Conservation (phyloP, 2,113 vertebrate genomes). For the Piaya cayana region DNA sequence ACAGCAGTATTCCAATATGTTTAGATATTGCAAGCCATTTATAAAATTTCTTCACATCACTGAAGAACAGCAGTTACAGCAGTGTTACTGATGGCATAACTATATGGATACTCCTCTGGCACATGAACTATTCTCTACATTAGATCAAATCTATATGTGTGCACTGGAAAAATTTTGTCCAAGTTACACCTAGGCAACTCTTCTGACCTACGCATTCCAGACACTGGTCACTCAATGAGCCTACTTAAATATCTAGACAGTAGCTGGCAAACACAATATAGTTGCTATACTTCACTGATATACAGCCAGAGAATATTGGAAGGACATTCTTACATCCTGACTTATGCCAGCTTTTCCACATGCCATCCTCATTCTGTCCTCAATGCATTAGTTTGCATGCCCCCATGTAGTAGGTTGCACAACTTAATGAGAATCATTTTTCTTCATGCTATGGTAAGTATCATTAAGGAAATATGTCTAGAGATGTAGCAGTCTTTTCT, state of each 20-base stretch:
- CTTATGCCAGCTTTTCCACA: background rate
- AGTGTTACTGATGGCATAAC: background rate
- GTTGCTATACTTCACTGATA: background rate
- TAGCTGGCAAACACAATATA: background rate
- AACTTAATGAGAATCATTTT: background rate
- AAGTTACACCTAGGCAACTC: background rate
- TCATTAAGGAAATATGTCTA: background rate
- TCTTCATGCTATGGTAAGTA: background rate
- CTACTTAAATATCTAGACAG: background rate
- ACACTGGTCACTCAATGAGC: background rate
- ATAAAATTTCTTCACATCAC: background rate
- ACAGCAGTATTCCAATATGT: background rate
- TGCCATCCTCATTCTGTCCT: background rate
- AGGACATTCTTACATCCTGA: background rate
- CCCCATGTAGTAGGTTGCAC: background rate
- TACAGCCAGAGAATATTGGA: background rate
- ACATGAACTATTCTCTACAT: background rate
- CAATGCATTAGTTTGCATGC: background rate
- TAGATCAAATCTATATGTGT: background rate
- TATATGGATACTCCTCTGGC: background rate
- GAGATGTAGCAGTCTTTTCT: background rate
- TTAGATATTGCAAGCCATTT: background rate
- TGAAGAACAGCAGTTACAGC: background rate
- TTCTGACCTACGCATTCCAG: background rate
- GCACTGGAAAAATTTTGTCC: background rate